These are phyloP conservation scores for Lasioglossum figueresi DNA, from an alignment of 2,888 invertebrate genomes.

Conservation along the genomic window DNA sequence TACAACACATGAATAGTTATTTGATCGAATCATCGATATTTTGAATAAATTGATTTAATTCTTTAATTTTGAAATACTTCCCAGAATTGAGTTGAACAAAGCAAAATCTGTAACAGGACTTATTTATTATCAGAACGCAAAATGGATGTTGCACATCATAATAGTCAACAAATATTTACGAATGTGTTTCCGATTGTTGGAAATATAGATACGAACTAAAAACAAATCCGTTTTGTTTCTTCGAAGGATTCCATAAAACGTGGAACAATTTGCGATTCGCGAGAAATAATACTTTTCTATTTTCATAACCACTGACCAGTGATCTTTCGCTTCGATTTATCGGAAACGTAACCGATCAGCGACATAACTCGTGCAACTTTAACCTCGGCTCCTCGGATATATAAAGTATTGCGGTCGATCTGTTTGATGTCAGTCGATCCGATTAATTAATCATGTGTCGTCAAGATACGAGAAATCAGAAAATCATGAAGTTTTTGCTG, in stretches of 20 bases:
- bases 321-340: neutral
- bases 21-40: too few relatives aligned
- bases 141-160: neutral
- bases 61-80: neutral
- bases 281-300: neutral
- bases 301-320: neutral
- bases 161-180: neutral
- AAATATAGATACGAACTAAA: neutral
- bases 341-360: neutral
- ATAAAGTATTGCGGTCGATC: neutral
- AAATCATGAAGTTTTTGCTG: neutral
- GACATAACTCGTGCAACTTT: neutral
- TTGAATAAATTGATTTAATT: too few relatives aligned
- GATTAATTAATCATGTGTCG: neutral
- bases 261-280: neutral
- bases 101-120: neutral
- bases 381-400: neutral
- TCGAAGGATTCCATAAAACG: neutral
- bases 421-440: neutral
- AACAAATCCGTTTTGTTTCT: neutral
- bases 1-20: too few relatives aligned
- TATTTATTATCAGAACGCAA: neutral
- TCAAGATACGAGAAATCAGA: neutral
- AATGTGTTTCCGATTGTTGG: neutral
- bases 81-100: neutral